Conservation (phyloP, 2,113 vertebrate species). For the Condylura cristata region DNA sequence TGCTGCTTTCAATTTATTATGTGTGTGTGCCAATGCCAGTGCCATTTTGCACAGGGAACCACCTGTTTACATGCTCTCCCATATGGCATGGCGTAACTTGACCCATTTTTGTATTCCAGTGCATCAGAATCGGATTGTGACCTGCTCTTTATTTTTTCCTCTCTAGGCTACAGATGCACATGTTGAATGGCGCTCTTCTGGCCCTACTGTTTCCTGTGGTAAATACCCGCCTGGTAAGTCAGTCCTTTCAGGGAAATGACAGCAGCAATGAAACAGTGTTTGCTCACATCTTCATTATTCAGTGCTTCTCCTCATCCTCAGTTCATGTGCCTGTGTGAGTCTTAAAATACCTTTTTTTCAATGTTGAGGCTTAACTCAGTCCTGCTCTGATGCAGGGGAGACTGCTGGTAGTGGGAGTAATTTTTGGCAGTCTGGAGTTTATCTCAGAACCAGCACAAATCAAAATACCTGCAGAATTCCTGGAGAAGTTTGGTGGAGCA, state of each 20-base stretch:
- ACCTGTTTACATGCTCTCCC: not conserved
- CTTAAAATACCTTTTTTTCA: not conserved
- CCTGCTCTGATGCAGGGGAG: not conserved
- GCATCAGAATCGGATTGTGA: slow-evolving; percentile 2
- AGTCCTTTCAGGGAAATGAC: not conserved
- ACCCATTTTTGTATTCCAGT: not conserved
- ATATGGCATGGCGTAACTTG: not conserved
- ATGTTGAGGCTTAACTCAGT: not conserved
- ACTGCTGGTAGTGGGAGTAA: not conserved
- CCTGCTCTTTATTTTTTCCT: slow-evolving; percentile 6
- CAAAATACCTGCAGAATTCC: not conserved
- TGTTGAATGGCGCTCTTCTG: slow-evolving; percentile 97
- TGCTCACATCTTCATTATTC: not conserved
- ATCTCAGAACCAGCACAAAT: not conserved
- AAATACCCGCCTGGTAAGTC: slow-evolving; percentile 97
- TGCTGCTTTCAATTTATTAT: slow-evolving; percentile 8
- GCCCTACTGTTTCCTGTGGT: slow-evolving; percentile 97
- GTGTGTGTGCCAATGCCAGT: not conserved
- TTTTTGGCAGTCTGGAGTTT: not conserved
- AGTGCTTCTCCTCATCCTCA: not conserved
- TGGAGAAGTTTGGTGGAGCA: not conserved
- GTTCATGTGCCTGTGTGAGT: not conserved
- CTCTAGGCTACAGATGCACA: slow-evolving; percentile 96
- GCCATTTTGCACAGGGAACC: not conserved
- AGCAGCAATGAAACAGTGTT: not conserved